A percentile compares a stretch with the other conserved stretches of the same genome.
Conservation (phyloP, 30 jellyfish, hydroid and myxozoan species). For the Turritopsis rubra region DNA sequence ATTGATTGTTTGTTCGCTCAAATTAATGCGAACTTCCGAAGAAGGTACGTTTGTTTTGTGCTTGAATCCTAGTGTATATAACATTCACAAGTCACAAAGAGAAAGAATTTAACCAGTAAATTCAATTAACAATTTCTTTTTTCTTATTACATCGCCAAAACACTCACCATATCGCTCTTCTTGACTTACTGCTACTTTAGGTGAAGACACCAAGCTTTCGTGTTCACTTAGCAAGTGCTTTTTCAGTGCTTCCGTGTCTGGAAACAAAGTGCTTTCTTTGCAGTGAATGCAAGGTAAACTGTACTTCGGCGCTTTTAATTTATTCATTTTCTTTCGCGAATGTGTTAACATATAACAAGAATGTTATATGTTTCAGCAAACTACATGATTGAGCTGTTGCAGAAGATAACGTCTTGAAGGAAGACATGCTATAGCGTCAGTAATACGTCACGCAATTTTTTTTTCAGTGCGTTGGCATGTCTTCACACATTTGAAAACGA, state of each 20-base stretch:
- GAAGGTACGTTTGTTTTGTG: not conserved
- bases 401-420: not conserved
- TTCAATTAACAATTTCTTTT: too few species aligned
- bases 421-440: not conserved
- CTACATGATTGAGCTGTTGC: not conserved
- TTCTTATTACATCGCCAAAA: not conserved
- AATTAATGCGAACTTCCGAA: not conserved
- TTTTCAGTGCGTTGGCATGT: not conserved
- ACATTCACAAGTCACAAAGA: not conserved
- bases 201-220: slow-evolving; percentile 6
- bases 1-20: not conserved
- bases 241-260: not conserved
- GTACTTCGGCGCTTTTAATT: not conserved
- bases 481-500: too few species aligned
- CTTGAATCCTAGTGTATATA: not conserved
- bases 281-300: slow-evolving; percentile 9
- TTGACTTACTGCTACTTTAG: not conserved
- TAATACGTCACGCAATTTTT: not conserved
- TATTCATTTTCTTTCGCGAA: not conserved
- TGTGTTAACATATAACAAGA: not conserved
- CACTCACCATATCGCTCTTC: not conserved
- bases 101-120: not conserved
- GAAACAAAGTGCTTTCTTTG: not conserved
- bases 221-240: slow-evolving; percentile 3
- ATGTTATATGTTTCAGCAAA: too few species aligned